phyloP scores from a whole-genome alignment of 2,797 vertebrate species.

The Spinibarbus caldwelli region DNA sequence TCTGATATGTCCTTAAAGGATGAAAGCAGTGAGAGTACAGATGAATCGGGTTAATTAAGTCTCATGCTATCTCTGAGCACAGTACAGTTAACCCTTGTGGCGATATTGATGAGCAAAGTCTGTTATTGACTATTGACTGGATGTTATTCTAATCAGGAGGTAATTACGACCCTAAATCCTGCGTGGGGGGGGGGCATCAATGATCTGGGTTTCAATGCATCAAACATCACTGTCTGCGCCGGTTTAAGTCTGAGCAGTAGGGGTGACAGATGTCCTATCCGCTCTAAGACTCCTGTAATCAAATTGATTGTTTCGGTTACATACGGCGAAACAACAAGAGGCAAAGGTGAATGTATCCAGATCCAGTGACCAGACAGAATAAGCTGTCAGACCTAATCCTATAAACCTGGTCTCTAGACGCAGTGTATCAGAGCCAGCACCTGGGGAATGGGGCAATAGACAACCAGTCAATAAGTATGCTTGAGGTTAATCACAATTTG shows the following conservation, averaged over 20 bases:
- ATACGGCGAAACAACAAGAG: conserved; percentile 64
- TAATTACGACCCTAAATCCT: conserved; percentile 72
- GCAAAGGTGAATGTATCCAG: conserved; percentile 54
- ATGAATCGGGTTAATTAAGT: conserved; percentile 77
- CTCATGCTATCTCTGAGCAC: conserved; percentile 77
- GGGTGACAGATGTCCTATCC: conserved; percentile 74
- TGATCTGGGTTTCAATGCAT: conserved; percentile 53
- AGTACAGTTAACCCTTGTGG: conserved; percentile 65
- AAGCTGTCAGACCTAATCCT: conserved; percentile 62
- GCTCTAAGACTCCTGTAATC: conserved; percentile 63
- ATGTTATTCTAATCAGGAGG: conserved; percentile 77
- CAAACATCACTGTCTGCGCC: conserved; percentile 42
- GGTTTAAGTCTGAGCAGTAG: conserved; percentile 74
- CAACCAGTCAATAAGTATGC: conserved; percentile 44
- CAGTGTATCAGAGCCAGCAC: conserved; percentile 49
- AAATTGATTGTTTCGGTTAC: conserved; percentile 73
- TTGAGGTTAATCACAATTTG: conserved; percentile 49
- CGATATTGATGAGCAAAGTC: conserved; percentile 78
- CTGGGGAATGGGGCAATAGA: conserved; percentile 28
- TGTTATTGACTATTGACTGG: conserved; percentile 83
- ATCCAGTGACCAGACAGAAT: conserved; percentile 57
- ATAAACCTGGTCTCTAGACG: conserved; percentile 51
- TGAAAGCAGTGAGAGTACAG: conserved; percentile 46
- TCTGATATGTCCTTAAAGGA: conserved; percentile 34
- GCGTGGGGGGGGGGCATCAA: conserved; percentile 63